These are phyloP conservation scores for Scophthalmus maximus DNA, from an alignment of 2,113 vertebrate genomes.

Conservation along the genomic window DNA sequence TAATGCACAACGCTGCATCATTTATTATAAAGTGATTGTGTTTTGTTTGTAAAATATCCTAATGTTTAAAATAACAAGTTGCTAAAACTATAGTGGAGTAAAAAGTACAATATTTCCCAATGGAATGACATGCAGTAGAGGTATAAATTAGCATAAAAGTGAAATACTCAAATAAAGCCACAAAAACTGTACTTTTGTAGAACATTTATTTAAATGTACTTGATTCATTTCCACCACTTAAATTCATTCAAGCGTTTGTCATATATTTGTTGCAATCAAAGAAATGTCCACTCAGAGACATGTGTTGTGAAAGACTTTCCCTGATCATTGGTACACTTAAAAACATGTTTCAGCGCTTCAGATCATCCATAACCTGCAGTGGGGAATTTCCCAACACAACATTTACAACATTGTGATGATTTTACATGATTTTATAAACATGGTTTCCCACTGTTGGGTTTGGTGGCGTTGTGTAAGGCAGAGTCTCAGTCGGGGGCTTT, in stretches of 20 bases:
- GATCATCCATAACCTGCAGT: not conserved
- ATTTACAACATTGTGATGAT: not conserved
- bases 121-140: no score
- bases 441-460: not conserved
- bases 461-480: slow-evolving; percentile 22
- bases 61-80: no score
- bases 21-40: no score
- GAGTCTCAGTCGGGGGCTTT: slow-evolving; percentile 16
- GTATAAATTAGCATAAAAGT: no score
- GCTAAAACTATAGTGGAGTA: no score
- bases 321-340: not conserved
- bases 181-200: no score
- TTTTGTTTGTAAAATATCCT: no score
- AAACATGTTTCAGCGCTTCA: not conserved
- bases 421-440: slow-evolving; percentile 32
- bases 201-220: no score
- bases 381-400: slow-evolving; percentile 4
- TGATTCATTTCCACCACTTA: no score
- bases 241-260: no score
- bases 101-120: no score
- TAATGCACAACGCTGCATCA: not conserved
- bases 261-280: not conserved
- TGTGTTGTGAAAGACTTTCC: not conserved
- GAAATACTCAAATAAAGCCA: no score
- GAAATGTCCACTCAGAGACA: not conserved